Evolutionary conservation across 2,888 invertebrate genomes (phyloP).

Genomic region (Ectemnius lituratus): DNA sequence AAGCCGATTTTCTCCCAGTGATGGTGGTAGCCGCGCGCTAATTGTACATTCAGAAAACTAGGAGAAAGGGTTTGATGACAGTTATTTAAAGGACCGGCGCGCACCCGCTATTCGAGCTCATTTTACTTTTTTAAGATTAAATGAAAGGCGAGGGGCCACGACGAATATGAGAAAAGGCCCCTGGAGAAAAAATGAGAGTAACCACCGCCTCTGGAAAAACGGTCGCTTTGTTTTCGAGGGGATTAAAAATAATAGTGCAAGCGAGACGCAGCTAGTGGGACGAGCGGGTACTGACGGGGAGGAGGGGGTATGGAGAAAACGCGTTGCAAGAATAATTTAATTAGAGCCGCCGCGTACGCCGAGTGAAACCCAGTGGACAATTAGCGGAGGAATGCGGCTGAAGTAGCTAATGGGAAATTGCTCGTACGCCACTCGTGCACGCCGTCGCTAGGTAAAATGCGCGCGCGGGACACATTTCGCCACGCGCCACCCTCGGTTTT

Average conservation of each 20-base stretch:
- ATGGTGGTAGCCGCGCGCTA: not conserved
- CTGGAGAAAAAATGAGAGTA: slow-evolving; percentile 4
- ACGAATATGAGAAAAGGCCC: not conserved
- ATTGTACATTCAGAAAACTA: slow-evolving; percentile 2
- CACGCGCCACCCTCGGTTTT: slow-evolving; percentile 19
- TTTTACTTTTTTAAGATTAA: not conserved
- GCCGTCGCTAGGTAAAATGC: not conserved
- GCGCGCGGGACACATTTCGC: not conserved
- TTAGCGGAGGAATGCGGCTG: slow-evolving; percentile 1
- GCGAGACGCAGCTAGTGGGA: not conserved
- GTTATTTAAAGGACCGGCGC: not conserved
- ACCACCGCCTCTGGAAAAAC: not conserved
- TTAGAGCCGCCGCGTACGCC: not conserved
- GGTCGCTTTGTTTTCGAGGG: slow-evolving; percentile 1
- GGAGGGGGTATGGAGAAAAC: too few species aligned
- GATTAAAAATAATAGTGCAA: not conserved
- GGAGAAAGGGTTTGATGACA: not conserved
- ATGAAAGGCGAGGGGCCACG: not conserved
- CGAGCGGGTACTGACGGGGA: too few species aligned
- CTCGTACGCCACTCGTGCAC: slow-evolving; percentile 13
- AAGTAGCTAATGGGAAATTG: slow-evolving; percentile 4
- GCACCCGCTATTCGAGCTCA: not conserved
- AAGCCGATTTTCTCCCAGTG: too few species aligned
- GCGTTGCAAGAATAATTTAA: slow-evolving; percentile 14
- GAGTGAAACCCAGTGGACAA: slow-evolving; percentile 2